Base-by-base conservation (phyloP, 2,113 vertebrate species). In the Nestor notabilis region DNA sequence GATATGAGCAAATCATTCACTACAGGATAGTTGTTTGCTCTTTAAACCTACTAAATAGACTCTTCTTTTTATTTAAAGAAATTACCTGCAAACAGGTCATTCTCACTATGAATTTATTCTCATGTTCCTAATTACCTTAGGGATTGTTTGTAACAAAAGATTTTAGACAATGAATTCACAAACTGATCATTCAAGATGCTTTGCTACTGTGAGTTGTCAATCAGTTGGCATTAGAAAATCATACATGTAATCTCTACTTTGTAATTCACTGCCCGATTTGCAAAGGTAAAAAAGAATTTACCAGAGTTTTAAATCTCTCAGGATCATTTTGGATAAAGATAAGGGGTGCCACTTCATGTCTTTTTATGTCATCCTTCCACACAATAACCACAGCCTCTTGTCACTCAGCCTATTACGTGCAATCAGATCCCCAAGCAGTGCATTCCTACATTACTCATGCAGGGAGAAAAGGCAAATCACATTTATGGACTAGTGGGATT, bases 1-100 rank as follows among this genome's bases (percentile, higher is more conserved):
- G 78, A 74, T 69, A 90, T 16, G 47, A 90, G 23, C 33, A 91
- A 94, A 71, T 79, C 90, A 86, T 82, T 93, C 47, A n/a, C 60
- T 72, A 56, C 12, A 56, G 13, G 8, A 55, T 47, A 77, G 43
- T 55, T 92, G 23, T 64, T 94, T 92, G 82, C 52, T 93, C 65
- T 87, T 76, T 84, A 78, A 78, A 81, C 68, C 19, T 41, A 19
- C 27, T 70, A 56, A 56, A 58, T 24, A 9, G 6, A 35, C 29
- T 3, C 3, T 0, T 41, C 50, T 66, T 88, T 76, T 75, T 55
- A 60, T 65, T 83, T 72, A 58, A 93, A 93, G 24, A 80, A 65
- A 80, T 88, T 65, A 66, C 35, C 35, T 31, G 35, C 63, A 91
- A 88, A 80, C 43, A 58, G n/a, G 71, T 91, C 29, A 46, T 90